Conservation (phyloP, 2,888 invertebrate genomes). For the Hyposoter didymator region DNA sequence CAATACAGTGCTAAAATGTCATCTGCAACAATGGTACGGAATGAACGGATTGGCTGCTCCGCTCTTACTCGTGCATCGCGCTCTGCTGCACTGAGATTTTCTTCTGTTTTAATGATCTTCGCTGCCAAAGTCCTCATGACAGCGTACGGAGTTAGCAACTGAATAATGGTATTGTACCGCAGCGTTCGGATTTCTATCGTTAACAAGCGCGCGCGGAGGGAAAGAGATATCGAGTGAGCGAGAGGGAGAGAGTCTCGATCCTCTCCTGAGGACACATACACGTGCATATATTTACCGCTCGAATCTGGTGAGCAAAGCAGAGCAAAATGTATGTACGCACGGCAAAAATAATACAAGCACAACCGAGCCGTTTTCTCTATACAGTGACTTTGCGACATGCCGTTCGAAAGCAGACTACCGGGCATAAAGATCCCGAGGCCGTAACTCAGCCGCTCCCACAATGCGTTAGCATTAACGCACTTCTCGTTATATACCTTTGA, state of each 20-base stretch:
- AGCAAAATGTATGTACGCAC: conserved; percentile 45
- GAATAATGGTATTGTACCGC: conserved; percentile 82
- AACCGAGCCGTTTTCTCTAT: conserved; percentile 32
- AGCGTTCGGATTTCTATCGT: conserved; percentile 82
- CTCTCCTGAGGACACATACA: conserved; percentile 14
- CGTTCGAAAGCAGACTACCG: conserved; percentile 48
- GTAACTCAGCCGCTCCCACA: conserved; percentile 81
- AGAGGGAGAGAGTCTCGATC: conserved; percentile 15
- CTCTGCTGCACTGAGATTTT: conserved; percentile 54
- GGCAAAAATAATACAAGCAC: conserved; percentile 36
- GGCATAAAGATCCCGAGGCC: conserved; percentile 78
- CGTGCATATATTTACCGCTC: conserved; percentile 18
- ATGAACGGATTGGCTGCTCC: neutral
- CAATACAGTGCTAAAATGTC: conserved; percentile 3
- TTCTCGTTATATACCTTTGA: conserved; percentile 74
- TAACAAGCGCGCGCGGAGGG: conserved; percentile 76
- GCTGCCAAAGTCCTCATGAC: conserved; percentile 58
- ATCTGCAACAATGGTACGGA: neutral
- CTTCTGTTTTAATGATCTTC: conserved; percentile 74
- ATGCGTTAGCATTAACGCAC: conserved; percentile 79
- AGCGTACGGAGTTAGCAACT: conserved; percentile 67
- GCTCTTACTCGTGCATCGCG: conserved; percentile 46
- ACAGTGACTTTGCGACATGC: conserved; percentile 47
- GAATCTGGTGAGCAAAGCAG: conserved; percentile 54
- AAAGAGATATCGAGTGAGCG: neutral